phyloP scores from a whole-genome alignment of 2,797 vertebrate species.

The Onychomys torridus region DNA sequence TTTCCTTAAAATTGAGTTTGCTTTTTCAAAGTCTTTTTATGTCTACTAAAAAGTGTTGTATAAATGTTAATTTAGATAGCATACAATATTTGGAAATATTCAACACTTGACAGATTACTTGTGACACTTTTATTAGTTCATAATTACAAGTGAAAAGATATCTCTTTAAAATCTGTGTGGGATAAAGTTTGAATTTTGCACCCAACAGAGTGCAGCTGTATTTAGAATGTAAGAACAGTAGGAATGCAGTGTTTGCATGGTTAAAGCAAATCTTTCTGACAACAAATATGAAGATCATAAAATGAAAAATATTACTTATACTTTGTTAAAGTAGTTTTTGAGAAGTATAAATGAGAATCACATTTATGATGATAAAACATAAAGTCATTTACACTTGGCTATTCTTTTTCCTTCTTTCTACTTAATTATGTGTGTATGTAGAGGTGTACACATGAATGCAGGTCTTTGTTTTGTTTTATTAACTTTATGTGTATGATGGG shows the following conservation, averaged over 20 bases:
- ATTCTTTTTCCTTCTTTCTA: background rate
- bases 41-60: background rate
- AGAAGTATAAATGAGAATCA: constrained; percentile 29
- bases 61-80: background rate
- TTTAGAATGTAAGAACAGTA: constrained; percentile 10
- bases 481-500: background rate
- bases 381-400: background rate
- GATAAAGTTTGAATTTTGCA: constrained; percentile 22
- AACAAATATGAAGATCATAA: constrained; percentile 47
- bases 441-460: background rate
- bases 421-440: background rate
- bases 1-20: background rate
- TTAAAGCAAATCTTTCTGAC: constrained; percentile 44
- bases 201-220: constrained; percentile 15
- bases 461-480: background rate
- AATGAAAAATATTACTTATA: background rate
- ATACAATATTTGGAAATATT: constrained; percentile 41
- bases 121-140: background rate
- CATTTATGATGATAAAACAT: background rate
- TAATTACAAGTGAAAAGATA: constrained; percentile 19
- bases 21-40: background rate
- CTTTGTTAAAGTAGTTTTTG: constrained; percentile 5
- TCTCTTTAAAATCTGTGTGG: background rate
- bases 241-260: background rate
- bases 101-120: background rate